Percentiles rank a stretch among this genome's conserved stretches.
Conservation (phyloP, 2,113 vertebrate genomes). For the Lethenteron reissneri region DNA sequence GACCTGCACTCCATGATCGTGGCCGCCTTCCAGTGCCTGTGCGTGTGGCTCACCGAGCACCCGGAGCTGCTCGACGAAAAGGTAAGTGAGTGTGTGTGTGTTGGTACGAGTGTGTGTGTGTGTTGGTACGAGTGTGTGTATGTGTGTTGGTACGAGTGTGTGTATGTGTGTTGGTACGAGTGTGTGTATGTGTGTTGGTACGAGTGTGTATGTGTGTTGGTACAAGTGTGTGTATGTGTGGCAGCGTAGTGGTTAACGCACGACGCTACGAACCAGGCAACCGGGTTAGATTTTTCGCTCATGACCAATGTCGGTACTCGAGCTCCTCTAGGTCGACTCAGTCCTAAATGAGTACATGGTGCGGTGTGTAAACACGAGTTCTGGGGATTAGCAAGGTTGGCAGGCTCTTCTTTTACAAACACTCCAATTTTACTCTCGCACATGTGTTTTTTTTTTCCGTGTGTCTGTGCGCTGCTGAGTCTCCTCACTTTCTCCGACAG, state of each 20-base stretch:
- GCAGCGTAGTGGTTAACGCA: background rate
- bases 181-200: background rate
- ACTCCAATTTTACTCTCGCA: too few species aligned
- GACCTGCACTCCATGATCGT: constrained; percentile 96
- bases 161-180: constrained; percentile 6
- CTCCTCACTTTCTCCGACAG: too few species aligned
- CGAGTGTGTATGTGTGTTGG: background rate
- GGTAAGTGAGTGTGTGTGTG: constrained; percentile 18
- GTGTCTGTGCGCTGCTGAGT: too few species aligned
- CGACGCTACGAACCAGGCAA: background rate
- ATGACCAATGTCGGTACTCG: background rate
- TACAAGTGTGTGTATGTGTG: background rate
- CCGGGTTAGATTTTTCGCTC: background rate
- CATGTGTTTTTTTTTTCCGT: too few species aligned
- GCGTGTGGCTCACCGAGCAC: constrained; percentile 80
- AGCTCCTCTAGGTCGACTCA: background rate
- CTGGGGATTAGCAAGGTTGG: too few species aligned
- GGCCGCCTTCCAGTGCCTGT: constrained; percentile 84
- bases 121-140: background rate
- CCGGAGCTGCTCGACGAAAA: constrained; percentile 81
- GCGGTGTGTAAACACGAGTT: too few species aligned
- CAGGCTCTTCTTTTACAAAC: too few species aligned
- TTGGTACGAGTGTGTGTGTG: background rate
- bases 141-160: too few species aligned
- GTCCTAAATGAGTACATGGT: too few species aligned